Evolutionary conservation across 2,888 invertebrate genomes (phyloP), one percentile per base, ranked within the genome.

Genomic region (Fragum sueziense): DNA sequence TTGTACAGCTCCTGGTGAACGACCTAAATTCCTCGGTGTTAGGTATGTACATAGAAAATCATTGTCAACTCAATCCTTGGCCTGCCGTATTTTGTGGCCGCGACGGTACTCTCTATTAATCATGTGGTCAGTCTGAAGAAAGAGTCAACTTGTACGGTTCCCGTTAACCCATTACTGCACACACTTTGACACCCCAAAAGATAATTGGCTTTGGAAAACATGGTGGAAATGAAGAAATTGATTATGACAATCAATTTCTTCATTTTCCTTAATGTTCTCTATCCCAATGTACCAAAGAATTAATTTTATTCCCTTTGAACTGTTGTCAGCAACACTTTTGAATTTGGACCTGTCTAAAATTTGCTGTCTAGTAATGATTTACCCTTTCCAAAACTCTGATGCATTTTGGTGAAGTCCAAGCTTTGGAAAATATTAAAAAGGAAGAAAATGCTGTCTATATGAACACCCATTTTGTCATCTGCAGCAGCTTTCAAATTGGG

Each of bases 1-100:
- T 93, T 97, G 97, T 93, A 97, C 98, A 11, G 99, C 99, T 1
- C 99, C 99, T 0, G 99, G 99, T 79, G 99, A 99, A 93, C 97
- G 97, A 89, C 98, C 99, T 0, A 97, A 97, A 92, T 99, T 99
- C 93, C 94, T 99, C 82, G 99, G 99, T 71, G 98, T 99, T 22
- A 95, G 95, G 95, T 95, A 86, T 71, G 85, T 67, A 7, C 17
- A 47, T n/a, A 20, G 47, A 1, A n/a, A 20, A 98, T 99, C 89
- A 95, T 97, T 89, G 94, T 98, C 79, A 98, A 98, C 82, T 97
- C 98, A 14, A 91, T 97, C 1, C 96, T 99, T 96, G 99, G 99
- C 1, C 94, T 99, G 70, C 99, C 99, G 0, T 94, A 94, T 90
- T 94, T 94, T 87, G 94, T 99, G 41, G 99, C 99, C 17, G 99